phyloP scores from a whole-genome alignment of 2,113 vertebrate genomes.

The Alosa alosa region DNA sequence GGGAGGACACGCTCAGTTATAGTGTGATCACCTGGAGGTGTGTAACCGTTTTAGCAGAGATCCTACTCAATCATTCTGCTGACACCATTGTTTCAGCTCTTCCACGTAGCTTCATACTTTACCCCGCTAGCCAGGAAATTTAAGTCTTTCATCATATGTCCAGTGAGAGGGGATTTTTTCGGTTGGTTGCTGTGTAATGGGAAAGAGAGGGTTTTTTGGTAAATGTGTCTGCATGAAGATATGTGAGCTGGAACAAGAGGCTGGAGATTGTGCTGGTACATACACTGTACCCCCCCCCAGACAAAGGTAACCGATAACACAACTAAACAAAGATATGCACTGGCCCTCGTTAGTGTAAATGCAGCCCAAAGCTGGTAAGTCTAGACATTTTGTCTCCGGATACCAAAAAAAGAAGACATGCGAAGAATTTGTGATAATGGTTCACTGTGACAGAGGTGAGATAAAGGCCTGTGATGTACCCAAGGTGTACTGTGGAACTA shows the following conservation, averaged over 20 bases:
- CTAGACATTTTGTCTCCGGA: background rate
- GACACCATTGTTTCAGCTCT: background rate
- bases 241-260: background rate
- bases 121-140: background rate
- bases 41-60: background rate
- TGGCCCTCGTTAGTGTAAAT: background rate
- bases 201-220: background rate
- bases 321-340: constrained; percentile 4
- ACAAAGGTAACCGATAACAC: constrained; percentile 1
- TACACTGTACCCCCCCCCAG: background rate
- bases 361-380: background rate
- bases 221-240: background rate
- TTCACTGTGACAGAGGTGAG: background rate
- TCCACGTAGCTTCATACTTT: background rate
- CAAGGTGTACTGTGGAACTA: background rate
- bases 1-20: background rate
- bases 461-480: background rate
- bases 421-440: background rate
- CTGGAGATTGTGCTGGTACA: background rate
- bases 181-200: background rate
- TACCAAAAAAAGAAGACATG: background rate
- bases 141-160: background rate
- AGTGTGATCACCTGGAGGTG: background rate
- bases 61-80: background rate
- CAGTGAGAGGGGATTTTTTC: background rate